Base-by-base conservation (phyloP, 23 tunicate species). In the Trididemnum miniatum region DNA sequence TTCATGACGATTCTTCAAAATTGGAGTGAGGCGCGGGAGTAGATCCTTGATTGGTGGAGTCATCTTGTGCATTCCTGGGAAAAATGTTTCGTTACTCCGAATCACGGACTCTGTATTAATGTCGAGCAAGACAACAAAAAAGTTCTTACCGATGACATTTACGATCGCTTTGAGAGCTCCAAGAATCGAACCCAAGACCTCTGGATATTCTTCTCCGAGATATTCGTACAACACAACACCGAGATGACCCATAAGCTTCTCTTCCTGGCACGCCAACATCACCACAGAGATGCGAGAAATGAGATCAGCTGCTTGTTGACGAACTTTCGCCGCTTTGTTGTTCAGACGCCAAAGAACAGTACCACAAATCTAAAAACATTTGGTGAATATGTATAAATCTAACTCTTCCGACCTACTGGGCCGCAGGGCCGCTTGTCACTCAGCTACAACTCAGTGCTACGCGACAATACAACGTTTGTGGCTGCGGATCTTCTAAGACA, bases 281-380 rank as follows among this genome's bases (percentile, higher is more conserved):
- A 96, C 99, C 23, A 86, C 89, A 1, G 99, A 93, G 31, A 96
- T 91, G 18, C 96, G 89, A 1, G 99, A 87, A 40, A 96, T 96
- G 0, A 96, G 86, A 88, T 96, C 99, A 22, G 99, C 99, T 7
- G 99, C 99, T 81, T 96, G 99, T 84, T 96, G 99, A 15, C 99
- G 92, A 1, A 96, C 99, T 44, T 96, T 96, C 12, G 99, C 99
- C 0, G 99, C 78, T 84, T 96, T 96, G 94, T 96, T 96, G 85
- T 96, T 96, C 65, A 96, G 80, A 7, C 99, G 86, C 99, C 99
- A 96, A 74, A 96, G 65, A 40, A 96, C 99, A 0, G 99, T 96
- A 66, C 99, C 99, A 59, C 99, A 96, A 36, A 96, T 96, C 92
- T 92, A 72, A 0, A 44, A 44, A 44, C n/a, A n/a, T n/a, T n/a